Evolutionary conservation across 2,113 vertebrate species (phyloP).

Genomic region (Lampris megalopsis): DNA sequence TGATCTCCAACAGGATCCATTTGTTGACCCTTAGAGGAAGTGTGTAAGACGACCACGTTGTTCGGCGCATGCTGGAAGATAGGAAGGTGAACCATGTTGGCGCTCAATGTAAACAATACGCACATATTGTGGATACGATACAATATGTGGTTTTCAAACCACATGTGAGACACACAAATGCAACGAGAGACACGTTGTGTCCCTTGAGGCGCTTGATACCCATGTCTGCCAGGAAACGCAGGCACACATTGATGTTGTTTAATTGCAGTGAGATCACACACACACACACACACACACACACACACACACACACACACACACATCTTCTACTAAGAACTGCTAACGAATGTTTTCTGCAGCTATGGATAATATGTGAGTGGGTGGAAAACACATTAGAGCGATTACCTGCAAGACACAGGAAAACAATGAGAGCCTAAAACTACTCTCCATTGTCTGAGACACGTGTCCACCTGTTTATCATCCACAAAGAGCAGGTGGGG

Average conservation of each 20-base stretch:
- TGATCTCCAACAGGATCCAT: constrained; percentile 6
- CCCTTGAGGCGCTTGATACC: constrained; percentile 65
- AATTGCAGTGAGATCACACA: constrained; percentile 55
- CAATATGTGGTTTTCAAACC: constrained; percentile 39
- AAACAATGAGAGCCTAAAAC: constrained; percentile 21
- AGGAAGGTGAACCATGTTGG: constrained; percentile 19
- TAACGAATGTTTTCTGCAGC: constrained; percentile 55
- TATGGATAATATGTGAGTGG: constrained; percentile 51
- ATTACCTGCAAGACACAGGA: constrained; percentile 47
- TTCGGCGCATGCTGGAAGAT: constrained; percentile 10
- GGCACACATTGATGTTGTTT: constrained; percentile 68
- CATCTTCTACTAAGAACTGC: constrained; percentile 41
- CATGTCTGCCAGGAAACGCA: constrained; percentile 74
- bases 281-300: constrained; percentile 13
- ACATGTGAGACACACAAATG: constrained; percentile 57
- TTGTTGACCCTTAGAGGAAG: constrained; percentile 21
- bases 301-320: constrained; percentile 36
- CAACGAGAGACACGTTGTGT: constrained; percentile 55
- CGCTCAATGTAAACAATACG: constrained; percentile 57
- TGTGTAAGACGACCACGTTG: constrained; percentile 24
- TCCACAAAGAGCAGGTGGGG: neutral
- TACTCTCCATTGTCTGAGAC: constrained; percentile 37
- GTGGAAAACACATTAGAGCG: constrained; percentile 33
- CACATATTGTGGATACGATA: constrained; percentile 27
- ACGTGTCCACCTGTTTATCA: neutral